Evolutionary conservation across 2,888 invertebrate genomes (phyloP), one percentile per base, ranked within the genome.

Genomic region (Drosophila greeni): DNA sequence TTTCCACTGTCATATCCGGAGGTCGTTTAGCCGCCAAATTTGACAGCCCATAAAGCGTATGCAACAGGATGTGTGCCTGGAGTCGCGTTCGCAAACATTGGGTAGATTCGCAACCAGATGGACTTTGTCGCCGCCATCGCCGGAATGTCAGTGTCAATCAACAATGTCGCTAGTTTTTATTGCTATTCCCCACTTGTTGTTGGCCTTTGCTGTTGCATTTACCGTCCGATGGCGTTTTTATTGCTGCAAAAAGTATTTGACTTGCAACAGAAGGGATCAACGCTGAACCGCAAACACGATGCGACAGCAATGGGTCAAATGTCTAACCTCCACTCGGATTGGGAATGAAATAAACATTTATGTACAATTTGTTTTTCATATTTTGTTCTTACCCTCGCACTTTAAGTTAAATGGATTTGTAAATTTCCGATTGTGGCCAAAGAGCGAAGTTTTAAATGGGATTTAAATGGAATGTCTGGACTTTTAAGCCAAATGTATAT

Each of bases 111-210:
- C 34, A 37, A 45, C 60, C 52, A 59, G 24, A 59, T 64, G 52
- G 55, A 65, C 60, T 33, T 55, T 64, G 56, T 55, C 61, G 70
- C 65, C 62, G 66, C 54, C 67, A 67, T 48, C 42, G 42, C 47
- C 52, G 29, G 62, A 83, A 83, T 83, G 83, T 85, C 82, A 78
- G 65, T 86, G 85, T 84, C 85, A 86, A 83, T 85, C 85, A 85
- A 73, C 77, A 74, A 74, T 78, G 72, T 81, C 71, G 43, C 64
- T 47, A 62, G 60, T 69, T 60, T 59, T 69, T 59, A 68, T 66
- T 58, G 37, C 37, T 34, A 36, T 29, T n/a, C 29, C 11, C 53
- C 11, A 48, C 24, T 49, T 58, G 68, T 29, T 42, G 33, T 42
- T 53, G 55, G 12, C 45, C 18, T 20, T 64, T 55, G 53, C 52